Conservation (phyloP, 2,888 invertebrate species). For the Barypeithes pellucidus region DNA sequence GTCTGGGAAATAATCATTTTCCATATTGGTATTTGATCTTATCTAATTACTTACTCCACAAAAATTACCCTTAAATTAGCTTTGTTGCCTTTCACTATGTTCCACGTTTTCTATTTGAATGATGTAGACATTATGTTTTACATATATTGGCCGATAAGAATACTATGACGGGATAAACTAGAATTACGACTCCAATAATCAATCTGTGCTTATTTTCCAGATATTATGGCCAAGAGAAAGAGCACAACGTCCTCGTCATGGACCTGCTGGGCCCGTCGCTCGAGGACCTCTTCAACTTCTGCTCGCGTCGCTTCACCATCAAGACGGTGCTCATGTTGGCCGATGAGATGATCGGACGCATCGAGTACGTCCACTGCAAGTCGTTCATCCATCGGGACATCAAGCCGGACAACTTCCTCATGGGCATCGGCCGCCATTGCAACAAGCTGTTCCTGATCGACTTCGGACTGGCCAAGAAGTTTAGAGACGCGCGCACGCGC, state of each 20-base stretch:
- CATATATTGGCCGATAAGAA: background rate
- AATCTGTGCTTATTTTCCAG: no score
- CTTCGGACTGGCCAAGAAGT: conserved; percentile 99
- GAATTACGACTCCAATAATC: no score
- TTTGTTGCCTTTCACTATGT: no score
- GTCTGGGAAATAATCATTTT: no score
- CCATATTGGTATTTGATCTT: no score
- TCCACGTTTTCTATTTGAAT: no score
- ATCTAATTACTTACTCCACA: no score
- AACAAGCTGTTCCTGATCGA: conserved; percentile 99
- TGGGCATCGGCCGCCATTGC: conserved; percentile 99
- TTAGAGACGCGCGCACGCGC: conserved; percentile 92
- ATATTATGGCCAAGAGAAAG: conserved; percentile 96
- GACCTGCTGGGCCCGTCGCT: conserved; percentile 98
- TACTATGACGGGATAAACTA: background rate
- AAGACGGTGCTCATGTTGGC: conserved; percentile 99
- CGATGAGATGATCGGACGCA: conserved; percentile 91
- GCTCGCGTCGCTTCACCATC: conserved; percentile 98
- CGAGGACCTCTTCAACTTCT: conserved; percentile 99
- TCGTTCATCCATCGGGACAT: conserved; percentile 99
- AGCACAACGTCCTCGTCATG: conserved; percentile 99
- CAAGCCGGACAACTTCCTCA: conserved; percentile 97
- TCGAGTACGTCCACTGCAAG: conserved; percentile 99
- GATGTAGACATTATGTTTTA: background rate
- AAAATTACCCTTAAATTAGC: no score